Conservation (phyloP, 2,888 invertebrate genomes). For the Prionchulus punctatus region DNA sequence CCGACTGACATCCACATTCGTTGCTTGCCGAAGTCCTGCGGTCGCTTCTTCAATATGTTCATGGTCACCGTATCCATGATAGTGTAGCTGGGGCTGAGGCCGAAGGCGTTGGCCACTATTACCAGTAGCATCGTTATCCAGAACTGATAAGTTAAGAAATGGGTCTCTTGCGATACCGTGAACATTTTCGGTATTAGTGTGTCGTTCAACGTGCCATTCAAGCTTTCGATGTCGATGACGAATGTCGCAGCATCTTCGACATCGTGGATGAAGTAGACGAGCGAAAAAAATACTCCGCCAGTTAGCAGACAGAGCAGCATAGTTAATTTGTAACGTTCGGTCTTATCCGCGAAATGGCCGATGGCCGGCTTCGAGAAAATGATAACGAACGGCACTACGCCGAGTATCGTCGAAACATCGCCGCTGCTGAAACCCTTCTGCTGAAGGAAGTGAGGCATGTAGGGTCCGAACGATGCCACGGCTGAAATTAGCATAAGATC, state of each 20-base stretch:
- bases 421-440: slow-evolving; percentile 3
- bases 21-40: not conserved
- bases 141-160: not conserved
- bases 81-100: slow-evolving; percentile 6
- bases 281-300: not conserved
- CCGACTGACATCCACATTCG: slow-evolving; percentile 6
- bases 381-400: slow-evolving; percentile 4
- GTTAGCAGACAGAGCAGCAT: not conserved
- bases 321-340: not conserved
- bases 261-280: not conserved
- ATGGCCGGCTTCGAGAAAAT: slow-evolving; percentile 2
- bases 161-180: not conserved
- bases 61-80: slow-evolving; percentile 3
- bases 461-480: not conserved
- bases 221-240: not conserved
- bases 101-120: slow-evolving; percentile 3
- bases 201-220: not conserved
- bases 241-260: too few species aligned
- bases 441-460: slow-evolving; percentile 1
- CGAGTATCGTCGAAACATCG: slow-evolving; percentile 4
- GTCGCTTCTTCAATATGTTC: not conserved
- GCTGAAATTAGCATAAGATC: slow-evolving; percentile 24
- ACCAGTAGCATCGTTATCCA: not conserved
- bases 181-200: not conserved
- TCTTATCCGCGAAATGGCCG: not conserved